phyloP scores from a whole-genome alignment of 2,113 vertebrate genomes.

The Vanacampus margaritifer region DNA sequence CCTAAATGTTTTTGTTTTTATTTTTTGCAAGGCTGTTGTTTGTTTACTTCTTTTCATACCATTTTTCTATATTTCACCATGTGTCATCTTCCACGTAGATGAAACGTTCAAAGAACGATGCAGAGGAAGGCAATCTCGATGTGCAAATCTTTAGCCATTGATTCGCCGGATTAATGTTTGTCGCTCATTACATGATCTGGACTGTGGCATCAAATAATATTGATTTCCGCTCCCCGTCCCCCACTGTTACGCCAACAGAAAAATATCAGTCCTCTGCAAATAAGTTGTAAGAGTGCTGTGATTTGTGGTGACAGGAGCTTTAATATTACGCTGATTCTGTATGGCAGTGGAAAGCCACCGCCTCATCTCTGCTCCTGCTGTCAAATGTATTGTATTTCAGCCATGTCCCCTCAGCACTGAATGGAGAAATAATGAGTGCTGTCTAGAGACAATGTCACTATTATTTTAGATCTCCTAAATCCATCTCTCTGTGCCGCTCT shows the following conservation, averaged over 20 bases:
- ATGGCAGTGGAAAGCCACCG: conserved; percentile 62
- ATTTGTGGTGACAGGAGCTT: conserved; percentile 58
- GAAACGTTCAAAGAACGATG: neutral
- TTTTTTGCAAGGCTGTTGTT: too few relatives aligned
- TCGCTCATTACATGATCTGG: conserved; percentile 11
- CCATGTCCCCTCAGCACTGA: conserved; percentile 55
- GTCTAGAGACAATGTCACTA: conserved; percentile 64
- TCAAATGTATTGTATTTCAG: conserved; percentile 66
- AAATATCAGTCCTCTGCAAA: conserved; percentile 47
- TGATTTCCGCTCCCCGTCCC: conserved; percentile 17
- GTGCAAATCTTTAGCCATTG: neutral
- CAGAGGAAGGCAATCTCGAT: neutral
- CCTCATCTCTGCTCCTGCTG: conserved; percentile 58
- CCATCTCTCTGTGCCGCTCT: conserved; percentile 20
- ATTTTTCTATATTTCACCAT: neutral
- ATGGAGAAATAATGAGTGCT: conserved; percentile 66
- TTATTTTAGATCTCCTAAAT: conserved; percentile 59
- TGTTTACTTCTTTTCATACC: neutral
- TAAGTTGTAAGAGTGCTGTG: conserved; percentile 44
- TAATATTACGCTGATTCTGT: conserved; percentile 65
- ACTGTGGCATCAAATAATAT: conserved; percentile 40
- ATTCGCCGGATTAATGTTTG: neutral
- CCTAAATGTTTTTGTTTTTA: too few relatives aligned
- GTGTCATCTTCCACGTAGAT: neutral
- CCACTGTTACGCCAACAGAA: conserved; percentile 39